Percentiles rank a stretch among this genome's conserved stretches.
Evolutionary conservation across 2,888 invertebrate species (phyloP).

Genomic region (Stenichneumon culpator): DNA sequence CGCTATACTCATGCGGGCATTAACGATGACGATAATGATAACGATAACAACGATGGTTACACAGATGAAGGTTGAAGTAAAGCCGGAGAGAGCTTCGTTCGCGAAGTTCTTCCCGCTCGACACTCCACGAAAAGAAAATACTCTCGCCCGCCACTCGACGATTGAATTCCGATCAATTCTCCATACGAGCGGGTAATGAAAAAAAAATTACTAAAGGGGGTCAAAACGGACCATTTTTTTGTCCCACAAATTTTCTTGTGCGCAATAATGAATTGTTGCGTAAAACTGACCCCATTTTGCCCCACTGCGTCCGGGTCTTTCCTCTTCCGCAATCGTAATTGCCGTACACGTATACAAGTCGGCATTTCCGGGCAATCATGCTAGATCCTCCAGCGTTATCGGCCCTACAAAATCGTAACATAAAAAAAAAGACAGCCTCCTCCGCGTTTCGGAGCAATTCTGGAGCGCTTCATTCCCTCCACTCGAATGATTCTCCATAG

Average conservation of each 20-base stretch:
- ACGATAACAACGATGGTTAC: constrained; percentile 32
- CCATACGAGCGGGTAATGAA: too few species aligned
- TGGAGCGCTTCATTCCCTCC: not conserved
- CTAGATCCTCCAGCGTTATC: too few species aligned
- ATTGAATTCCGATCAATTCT: constrained; percentile 59
- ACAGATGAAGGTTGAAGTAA: constrained; percentile 26
- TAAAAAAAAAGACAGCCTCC: not conserved
- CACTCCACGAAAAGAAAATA: constrained; percentile 41
- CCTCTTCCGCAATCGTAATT: too few species aligned
- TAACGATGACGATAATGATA: constrained; percentile 35
- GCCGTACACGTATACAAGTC: too few species aligned
- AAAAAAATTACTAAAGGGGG: too few species aligned
- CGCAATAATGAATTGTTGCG: too few species aligned
- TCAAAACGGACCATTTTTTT: not conserved
- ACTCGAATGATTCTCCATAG: not conserved
- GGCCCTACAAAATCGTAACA: not conserved
- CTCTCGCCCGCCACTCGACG: constrained; percentile 28
- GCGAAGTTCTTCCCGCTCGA: constrained; percentile 7
- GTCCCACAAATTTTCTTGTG: too few species aligned
- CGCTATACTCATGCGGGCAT: not conserved
- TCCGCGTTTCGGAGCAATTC: not conserved
- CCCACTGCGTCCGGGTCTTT: too few species aligned
- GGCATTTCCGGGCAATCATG: too few species aligned
- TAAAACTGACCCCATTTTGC: too few species aligned
- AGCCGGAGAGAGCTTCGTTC: constrained; percentile 29